Conservation (phyloP, 2,797 vertebrate genomes). For the Loriculus beryllinus region DNA sequence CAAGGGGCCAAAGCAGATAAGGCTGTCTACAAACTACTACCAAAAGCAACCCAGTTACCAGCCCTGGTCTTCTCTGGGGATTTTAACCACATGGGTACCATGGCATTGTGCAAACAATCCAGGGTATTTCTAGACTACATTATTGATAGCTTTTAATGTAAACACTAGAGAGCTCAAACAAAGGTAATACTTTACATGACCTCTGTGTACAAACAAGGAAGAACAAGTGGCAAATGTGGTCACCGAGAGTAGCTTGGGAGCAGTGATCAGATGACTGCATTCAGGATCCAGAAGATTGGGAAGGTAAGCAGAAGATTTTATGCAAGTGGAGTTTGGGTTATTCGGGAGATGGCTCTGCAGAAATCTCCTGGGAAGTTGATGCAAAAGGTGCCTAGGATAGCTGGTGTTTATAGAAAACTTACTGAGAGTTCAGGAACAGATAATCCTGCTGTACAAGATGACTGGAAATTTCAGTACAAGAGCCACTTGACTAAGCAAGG, state of each 20-base stretch:
- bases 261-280: neutral
- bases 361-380: accelerated
- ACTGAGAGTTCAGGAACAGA: neutral
- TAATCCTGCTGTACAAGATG: neutral
- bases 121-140: neutral
- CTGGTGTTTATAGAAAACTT: neutral
- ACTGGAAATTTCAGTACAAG: neutral
- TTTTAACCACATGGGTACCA: neutral
- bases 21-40: neutral
- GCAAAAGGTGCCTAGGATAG: neutral
- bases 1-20: neutral
- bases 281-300: neutral
- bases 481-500: neutral
- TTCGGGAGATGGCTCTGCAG: neutral
- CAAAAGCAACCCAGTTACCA: neutral
- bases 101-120: neutral
- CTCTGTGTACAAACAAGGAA: neutral
- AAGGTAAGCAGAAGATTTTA: neutral
- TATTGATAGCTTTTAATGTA: neutral
- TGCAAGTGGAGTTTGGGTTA: neutral
- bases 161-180: neutral
- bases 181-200: neutral
- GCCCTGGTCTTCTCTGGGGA: neutral
- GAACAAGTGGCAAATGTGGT: neutral
- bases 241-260: neutral